Conservation (phyloP, 2,113 vertebrate genomes). For the Pelobates fuscus region DNA sequence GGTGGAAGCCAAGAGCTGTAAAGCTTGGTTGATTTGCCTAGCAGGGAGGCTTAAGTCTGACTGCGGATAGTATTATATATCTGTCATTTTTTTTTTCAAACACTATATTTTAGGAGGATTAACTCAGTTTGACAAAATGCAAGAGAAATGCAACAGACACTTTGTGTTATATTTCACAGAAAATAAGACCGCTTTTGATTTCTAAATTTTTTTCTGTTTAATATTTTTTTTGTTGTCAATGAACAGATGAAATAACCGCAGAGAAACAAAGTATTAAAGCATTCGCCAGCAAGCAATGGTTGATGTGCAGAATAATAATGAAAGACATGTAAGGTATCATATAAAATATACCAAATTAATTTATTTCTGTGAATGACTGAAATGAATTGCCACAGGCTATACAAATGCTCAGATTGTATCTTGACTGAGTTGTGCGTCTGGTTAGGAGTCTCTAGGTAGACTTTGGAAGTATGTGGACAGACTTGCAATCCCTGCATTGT, state of each 20-base stretch:
- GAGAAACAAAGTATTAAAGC: constrained; percentile 1
- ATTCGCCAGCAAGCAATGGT: not conserved
- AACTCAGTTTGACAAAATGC: constrained; percentile 36
- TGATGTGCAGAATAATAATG: not conserved
- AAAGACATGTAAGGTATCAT: no score
- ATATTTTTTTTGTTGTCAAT: not conserved
- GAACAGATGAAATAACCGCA: not conserved
- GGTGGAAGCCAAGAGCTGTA: constrained; percentile 4
- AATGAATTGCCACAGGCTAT: no score
- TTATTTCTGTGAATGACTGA: no score
- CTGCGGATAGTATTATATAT: constrained; percentile 31
- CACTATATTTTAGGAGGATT: constrained; percentile 32
- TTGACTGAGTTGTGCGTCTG: no score
- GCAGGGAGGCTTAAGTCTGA: constrained; percentile 44
- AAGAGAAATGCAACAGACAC: constrained; percentile 13
- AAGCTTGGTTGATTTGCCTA: constrained; percentile 41
- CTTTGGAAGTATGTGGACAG: no score
- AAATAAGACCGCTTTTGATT: constrained; percentile 17
- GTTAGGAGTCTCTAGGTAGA: no score
- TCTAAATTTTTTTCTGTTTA: constrained; percentile 6
- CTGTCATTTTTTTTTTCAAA: constrained; percentile 41
- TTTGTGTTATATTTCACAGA: constrained; percentile 17
- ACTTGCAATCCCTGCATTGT: no score
- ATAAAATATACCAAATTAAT: no score
- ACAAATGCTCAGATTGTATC: no score